Evolutionary conservation across 2,888 invertebrate genomes (phyloP).

Genomic region (Cyclophora albipunctata): DNA sequence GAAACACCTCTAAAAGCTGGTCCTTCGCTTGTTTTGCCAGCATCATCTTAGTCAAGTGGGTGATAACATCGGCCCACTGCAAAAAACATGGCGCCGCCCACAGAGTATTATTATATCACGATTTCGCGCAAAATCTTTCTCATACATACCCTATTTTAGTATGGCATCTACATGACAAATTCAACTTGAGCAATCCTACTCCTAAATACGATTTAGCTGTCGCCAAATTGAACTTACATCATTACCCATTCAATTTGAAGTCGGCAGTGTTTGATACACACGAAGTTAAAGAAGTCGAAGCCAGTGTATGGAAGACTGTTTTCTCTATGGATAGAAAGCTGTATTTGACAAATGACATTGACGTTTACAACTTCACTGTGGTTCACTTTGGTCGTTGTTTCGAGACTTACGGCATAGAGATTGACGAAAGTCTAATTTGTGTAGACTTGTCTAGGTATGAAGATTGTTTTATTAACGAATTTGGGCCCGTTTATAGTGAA

Average conservation of each 20-base stretch:
- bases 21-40: slow-evolving; percentile 56
- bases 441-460: slow-evolving; percentile 43
- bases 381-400: slow-evolving; percentile 29
- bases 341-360: slow-evolving; percentile 53
- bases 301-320: slow-evolving; percentile 57
- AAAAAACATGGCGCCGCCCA: slow-evolving; percentile 38
- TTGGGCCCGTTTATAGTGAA: slow-evolving; percentile 46
- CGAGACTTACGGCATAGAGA: slow-evolving; percentile 38
- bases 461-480: slow-evolving; percentile 57
- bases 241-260: slow-evolving; percentile 28
- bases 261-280: slow-evolving; percentile 38
- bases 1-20: slow-evolving; percentile 40
- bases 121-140: slow-evolving; percentile 41
- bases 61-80: slow-evolving; percentile 58
- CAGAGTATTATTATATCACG: slow-evolving; percentile 44
- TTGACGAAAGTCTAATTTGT: slow-evolving; percentile 48
- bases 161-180: slow-evolving; percentile 56
- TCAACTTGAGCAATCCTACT: slow-evolving; percentile 26
- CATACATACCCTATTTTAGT: slow-evolving; percentile 47
- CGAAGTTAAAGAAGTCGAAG: slow-evolving; percentile 21
- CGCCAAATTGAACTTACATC: slow-evolving; percentile 44
- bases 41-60: slow-evolving; percentile 50
- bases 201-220: slow-evolving; percentile 52
- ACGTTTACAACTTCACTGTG: slow-evolving; percentile 31
- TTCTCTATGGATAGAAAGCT: slow-evolving; percentile 51